Conservation (phyloP, 2,888 invertebrate species). For the Sinotaia quadrata region DNA sequence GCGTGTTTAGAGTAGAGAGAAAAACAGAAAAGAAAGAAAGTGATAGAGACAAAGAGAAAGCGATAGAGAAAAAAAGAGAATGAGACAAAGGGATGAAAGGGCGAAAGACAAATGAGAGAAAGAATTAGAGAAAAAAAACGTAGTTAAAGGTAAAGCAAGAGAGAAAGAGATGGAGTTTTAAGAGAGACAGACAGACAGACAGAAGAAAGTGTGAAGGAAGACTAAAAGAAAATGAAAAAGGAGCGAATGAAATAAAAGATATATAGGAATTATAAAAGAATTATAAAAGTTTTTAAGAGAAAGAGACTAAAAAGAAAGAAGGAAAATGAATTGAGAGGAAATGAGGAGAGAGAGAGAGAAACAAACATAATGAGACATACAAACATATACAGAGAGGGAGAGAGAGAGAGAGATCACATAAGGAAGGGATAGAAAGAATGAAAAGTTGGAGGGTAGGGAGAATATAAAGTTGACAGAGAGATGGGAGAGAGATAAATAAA, state of each 20-base stretch:
- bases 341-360: background rate
- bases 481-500: background rate
- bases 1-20: no score
- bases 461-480: no score
- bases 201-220: background rate
- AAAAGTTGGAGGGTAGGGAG: background rate
- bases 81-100: no score
- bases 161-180: no score
- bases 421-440: background rate
- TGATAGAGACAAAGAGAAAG: no score
- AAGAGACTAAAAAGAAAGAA: background rate
- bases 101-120: no score
- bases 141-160: no score
- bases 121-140: no score
- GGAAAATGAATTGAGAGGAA: background rate
- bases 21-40: no score
- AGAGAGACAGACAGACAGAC: no score
- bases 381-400: background rate
- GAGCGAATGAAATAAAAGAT: background rate
- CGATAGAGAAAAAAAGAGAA: no score
- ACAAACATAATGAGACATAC: background rate
- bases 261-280: background rate
- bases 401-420: constrained; percentile 1
- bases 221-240: background rate
- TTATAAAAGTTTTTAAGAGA: background rate